Conservation (phyloP, 1,140 invertebrate genomes). For the Coelopa frigida region DNA sequence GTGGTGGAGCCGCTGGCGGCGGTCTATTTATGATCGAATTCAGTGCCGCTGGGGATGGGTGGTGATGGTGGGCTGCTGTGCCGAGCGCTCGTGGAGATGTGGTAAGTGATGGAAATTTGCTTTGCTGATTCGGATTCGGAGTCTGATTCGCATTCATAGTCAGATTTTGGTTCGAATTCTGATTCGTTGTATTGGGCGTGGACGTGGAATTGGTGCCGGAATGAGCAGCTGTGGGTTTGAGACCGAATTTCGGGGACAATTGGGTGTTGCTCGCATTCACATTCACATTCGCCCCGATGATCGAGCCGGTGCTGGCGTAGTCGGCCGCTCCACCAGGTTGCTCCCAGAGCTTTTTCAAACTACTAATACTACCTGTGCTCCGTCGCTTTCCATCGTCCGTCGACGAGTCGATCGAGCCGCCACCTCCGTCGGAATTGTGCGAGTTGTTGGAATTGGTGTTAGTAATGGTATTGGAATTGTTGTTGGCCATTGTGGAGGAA, state of each 20-base stretch:
- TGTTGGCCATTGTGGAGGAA: slow-evolving; percentile 17
- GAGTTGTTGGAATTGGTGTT: slow-evolving; percentile 23
- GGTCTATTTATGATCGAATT: slow-evolving; percentile 22
- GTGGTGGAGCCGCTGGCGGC: slow-evolving; percentile 38
- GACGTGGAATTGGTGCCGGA: not conserved
- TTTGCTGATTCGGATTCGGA: slow-evolving; percentile 6
- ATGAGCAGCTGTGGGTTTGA: slow-evolving; percentile 16
- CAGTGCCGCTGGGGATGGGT: slow-evolving; percentile 4
- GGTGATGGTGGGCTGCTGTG: slow-evolving; percentile 11
- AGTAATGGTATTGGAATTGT: slow-evolving; percentile 20
- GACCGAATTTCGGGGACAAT: slow-evolving; percentile 37
- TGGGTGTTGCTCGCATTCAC: slow-evolving; percentile 18
- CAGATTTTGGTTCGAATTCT: too few species aligned
- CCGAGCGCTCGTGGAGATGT: not conserved
- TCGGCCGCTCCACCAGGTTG: slow-evolving; percentile 50
- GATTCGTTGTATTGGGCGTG: too few species aligned
- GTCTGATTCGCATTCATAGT: too few species aligned
- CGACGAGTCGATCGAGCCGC: slow-evolving; percentile 9
- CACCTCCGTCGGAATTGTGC: slow-evolving; percentile 5
- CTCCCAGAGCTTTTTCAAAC: slow-evolving; percentile 86
- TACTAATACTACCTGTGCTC: slow-evolving; percentile 87
- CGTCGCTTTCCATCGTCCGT: slow-evolving; percentile 77
- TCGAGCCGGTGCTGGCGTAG: slow-evolving; percentile 45
- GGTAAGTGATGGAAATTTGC: slow-evolving; percentile 9
- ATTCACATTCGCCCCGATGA: slow-evolving; percentile 18